A percentile compares a stretch with the other conserved stretches of the same genome.
Conservation (phyloP, 2,888 invertebrate species). For the Xestoiulus laeticollis region DNA sequence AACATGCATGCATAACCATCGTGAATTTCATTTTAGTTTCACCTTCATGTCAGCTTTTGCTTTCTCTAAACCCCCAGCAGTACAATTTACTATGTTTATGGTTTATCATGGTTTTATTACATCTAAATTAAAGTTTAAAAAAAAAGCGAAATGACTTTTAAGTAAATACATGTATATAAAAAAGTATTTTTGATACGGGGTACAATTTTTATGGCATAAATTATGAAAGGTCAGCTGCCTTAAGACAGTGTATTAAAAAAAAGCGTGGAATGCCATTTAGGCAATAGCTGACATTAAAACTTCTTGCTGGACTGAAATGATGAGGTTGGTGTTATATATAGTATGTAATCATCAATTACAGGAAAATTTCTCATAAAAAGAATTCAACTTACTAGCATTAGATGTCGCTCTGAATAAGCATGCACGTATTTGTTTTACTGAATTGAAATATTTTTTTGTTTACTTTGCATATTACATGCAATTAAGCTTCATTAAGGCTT, state of each 20-base stretch:
- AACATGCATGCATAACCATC: background rate
- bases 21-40: constrained; percentile 12
- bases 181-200: background rate
- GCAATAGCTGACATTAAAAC: background rate
- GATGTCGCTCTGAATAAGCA: background rate
- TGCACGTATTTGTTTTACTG: background rate
- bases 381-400: background rate
- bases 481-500: background rate
- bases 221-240: constrained; percentile 14
- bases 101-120: background rate
- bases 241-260: background rate
- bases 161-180: background rate
- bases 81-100: constrained; percentile 6
- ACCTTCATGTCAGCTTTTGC: background rate
- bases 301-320: background rate
- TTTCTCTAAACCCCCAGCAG: background rate
- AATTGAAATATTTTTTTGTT: constrained; percentile 17
- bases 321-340: background rate
- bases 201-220: background rate
- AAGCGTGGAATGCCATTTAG: background rate
- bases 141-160: background rate
- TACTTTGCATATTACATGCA: background rate
- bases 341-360: background rate
- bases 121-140: background rate
- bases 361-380: background rate